Evolutionary conservation across 2,113 vertebrate genomes (phyloP), one percentile per base, ranked within the genome.

Genomic region (Hippocampus abdominalis): DNA sequence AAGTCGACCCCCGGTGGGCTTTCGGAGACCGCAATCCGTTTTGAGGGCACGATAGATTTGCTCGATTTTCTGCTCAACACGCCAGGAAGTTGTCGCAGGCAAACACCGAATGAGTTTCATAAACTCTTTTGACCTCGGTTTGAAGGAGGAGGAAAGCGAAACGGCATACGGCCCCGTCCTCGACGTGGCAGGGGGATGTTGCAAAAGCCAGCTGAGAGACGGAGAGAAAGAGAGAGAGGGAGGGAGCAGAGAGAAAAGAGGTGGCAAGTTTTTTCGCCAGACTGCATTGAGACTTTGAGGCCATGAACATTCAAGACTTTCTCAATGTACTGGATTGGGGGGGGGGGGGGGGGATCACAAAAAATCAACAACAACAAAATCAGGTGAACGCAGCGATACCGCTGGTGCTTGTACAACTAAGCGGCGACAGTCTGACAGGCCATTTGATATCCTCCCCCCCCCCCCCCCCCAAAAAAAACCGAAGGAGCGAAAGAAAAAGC

Each of bases 181-280:
- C 87, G 64, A 89, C 88, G 88, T 89, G 88, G 88, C 88, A 89
- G 80, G 80, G 77, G 84, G 86, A 88, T 84, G 86, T 85, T 84
- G 81, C 83, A 85, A 73, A 81, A 62, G 61, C 62, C 72, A 59
- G 49, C 46, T 18, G 46, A 49, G 46, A 20, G 46, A 11, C n/a
- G 27, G 21, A 53, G 4, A 54, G 68, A 65, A 76, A 74, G 13
- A 74, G 46, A 56, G 0, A 61, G 49, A 49, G 13, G 29, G 65
- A 39, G n/a, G 18, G 7, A 11, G 32, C 5, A 40, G 23, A 48
- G 4, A 48, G 68, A 63, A 60, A 0, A 59, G 54, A 74, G 64
- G 64, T 69, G 18, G 8, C 12, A 7, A 7, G 36, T 79, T 59
- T 51, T 65, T 67, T 65, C 64, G 42, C 40, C 2, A 9, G 2